phyloP scores from a whole-genome alignment of 1,140 invertebrate species.

The Matsumurasca onukii region DNA sequence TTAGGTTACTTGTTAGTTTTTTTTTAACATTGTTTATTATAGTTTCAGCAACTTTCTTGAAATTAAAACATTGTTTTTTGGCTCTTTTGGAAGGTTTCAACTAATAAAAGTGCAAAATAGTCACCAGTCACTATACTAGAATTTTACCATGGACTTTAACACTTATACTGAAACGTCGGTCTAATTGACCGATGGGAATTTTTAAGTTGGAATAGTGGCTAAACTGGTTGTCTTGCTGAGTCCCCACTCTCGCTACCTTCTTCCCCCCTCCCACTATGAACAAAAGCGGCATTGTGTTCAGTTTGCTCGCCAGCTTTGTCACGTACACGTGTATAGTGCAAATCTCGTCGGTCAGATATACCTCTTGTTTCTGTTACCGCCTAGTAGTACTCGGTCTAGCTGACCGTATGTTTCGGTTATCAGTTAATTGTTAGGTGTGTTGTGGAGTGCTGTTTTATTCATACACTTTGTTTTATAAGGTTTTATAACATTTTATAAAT shows the following conservation, averaged over 20 bases:
- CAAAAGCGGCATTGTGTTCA: background rate
- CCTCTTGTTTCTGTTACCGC: background rate
- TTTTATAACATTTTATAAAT: background rate
- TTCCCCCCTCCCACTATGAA: background rate
- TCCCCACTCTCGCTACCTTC: background rate
- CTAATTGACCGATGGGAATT: background rate
- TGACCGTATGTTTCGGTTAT: background rate
- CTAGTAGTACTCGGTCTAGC: background rate
- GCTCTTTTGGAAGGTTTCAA: too few relatives aligned
- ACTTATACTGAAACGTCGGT: background rate
- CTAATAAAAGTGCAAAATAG: too few relatives aligned
- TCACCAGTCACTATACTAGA: too few relatives aligned
- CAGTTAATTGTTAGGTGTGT: background rate
- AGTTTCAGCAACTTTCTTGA: too few relatives aligned
- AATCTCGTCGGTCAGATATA: background rate
- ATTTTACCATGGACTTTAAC: background rate
- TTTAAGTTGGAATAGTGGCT: background rate
- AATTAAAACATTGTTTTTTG: too few relatives aligned
- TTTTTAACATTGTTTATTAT: too few relatives aligned
- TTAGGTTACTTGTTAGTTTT: too few relatives aligned
- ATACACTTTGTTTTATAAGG: too few relatives aligned
- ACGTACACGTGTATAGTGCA: background rate
- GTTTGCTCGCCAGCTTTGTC: background rate
- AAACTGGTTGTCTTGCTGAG: background rate
- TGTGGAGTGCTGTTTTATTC: background rate